Conservation (phyloP, 2,113 vertebrate species). For the Argyrosomus japonicus region DNA sequence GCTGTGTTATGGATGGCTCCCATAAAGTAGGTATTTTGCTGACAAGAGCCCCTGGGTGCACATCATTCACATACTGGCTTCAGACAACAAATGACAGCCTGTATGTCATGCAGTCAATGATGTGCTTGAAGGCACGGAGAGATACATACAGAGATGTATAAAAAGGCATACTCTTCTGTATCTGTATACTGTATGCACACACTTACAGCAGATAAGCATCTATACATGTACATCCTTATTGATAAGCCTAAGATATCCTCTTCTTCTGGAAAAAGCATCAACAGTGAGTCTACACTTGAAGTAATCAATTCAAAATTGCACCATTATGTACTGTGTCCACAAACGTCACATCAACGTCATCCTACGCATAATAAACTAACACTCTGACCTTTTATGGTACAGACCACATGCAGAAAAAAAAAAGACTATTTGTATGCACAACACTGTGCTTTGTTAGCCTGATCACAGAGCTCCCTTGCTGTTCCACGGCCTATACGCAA, state of each 20-base stretch:
- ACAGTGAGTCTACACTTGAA: neutral
- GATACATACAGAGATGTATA: neutral
- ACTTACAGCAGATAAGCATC: neutral
- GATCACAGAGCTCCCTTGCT: conserved; percentile 34
- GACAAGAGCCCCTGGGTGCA: conserved; percentile 61
- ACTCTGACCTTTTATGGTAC: conserved; percentile 38
- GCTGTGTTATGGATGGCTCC: conserved; percentile 59
- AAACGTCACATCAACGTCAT: conserved; percentile 17
- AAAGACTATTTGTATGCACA: conserved; percentile 43
- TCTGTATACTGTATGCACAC: neutral
- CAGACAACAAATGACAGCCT: conserved; percentile 42
- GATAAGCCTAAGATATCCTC: neutral
- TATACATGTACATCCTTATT: neutral
- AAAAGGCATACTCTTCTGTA: conserved; percentile 2
- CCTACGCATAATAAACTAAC: conserved; percentile 1
- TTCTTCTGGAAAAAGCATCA: conserved; percentile 2
- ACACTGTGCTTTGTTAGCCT: conserved; percentile 8
- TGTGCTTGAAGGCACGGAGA: conserved; percentile 9
- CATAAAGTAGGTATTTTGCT: conserved; percentile 72
- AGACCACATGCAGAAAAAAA: conserved; percentile 10
- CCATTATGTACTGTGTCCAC: conserved; percentile 14
- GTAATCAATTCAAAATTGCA: conserved; percentile 22
- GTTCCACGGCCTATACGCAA: conserved; percentile 36
- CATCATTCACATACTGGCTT: conserved; percentile 56
- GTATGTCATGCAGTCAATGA: conserved; percentile 52